Base-by-base conservation (phyloP, 2,113 vertebrate genomes). In the Pachypanchax playfairii region DNA sequence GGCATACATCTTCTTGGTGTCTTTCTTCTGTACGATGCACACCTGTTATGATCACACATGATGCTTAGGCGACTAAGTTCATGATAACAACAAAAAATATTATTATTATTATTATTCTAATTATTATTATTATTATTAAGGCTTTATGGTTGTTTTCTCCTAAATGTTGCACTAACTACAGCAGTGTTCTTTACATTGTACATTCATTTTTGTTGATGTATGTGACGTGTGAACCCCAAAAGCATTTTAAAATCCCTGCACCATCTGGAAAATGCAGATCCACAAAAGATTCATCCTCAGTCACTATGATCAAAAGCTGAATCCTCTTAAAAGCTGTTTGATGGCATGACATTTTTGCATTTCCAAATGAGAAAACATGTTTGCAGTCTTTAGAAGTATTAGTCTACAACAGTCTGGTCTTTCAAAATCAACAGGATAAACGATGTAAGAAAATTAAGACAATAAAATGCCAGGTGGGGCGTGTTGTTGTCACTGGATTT, bases 1-100 rank as follows among this genome's bases (percentile, higher is more conserved):
- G 18, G 98, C 98, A 0, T 98, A 99, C 96, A 99, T 97, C 80
- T 96, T 98, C 92, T 97, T 97, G 1, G 96, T 98, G 79, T 99
- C 98, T 1, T 94, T 98, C 91, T 98, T 99, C 75, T 98, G 96
- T 14, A 99, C 98, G 4, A 99, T 96, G 29, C 98, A 99, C 15
- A 99, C 98, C 98, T 99, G 79, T 22, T 22, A 14, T 38, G 49
- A 58, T 31, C 9, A 70, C 25, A 69, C n/a, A n/a, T n/a, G n/a
- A n/a, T n/a, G n/a, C n/a, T n/a, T n/a, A n/a, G n/a, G n/a, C n/a
- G n/a, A n/a, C n/a, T n/a, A n/a, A n/a, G n/a, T n/a, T n/a, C n/a
- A n/a, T n/a, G n/a, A n/a, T n/a, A n/a, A n/a, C n/a, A n/a, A n/a
- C n/a, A n/a, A n/a, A n/a, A n/a, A n/a, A n/a, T n/a, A n/a, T n/a